Evolutionary conservation across 1,140 invertebrate genomes (phyloP), one percentile per base, ranked within the genome.

Genomic region (Lepidurus couesii): DNA sequence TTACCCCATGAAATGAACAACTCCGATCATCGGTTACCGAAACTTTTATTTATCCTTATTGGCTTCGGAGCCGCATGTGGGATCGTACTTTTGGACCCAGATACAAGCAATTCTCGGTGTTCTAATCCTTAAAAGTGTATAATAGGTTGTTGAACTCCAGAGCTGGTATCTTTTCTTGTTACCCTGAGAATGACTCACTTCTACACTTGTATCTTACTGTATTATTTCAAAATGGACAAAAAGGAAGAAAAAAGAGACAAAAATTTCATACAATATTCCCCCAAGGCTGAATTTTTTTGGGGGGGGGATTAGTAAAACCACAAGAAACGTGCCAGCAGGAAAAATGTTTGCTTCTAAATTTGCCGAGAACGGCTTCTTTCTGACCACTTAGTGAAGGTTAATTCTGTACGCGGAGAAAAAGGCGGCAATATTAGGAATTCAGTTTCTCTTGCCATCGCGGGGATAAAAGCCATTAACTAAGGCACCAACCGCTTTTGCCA

Each of bases 1-100:
- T 85, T 98, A 34, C 95, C 92, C 0, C 87, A 92, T 65, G 93
- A 94, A 85, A 81, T 88, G 47, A 84, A 84, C 80, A 81, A 81
- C 45, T 83, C 84, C 24, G 84, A 83, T 77, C 81, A 85, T 79
- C 83, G 88, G 76, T 81, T 87, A 43, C 81, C 85, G 9, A 89
- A 89, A 82, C 80, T 89, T 16, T 43, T 88, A 1, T 84, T 83
- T 79, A 82, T 89, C 42, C 81, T 88, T n/a, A n/a, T 87, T 26
- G 88, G 88, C 9, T 89, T 89, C 81, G 82, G 83, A 10, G 78
- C 83, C 1, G 84, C 87, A 42, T 84, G 84, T 80, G 83, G 82
- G 13, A 82, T 85, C 21, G 78, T 87, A 42, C 85, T 86, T 77
- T 74, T 85, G 16, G 83, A 84, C 79, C 84, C 83, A n/a, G 81